These are phyloP conservation scores for Cephus pygmeus DNA, from an alignment of 2,888 invertebrate genomes.

Conservation along the genomic window DNA sequence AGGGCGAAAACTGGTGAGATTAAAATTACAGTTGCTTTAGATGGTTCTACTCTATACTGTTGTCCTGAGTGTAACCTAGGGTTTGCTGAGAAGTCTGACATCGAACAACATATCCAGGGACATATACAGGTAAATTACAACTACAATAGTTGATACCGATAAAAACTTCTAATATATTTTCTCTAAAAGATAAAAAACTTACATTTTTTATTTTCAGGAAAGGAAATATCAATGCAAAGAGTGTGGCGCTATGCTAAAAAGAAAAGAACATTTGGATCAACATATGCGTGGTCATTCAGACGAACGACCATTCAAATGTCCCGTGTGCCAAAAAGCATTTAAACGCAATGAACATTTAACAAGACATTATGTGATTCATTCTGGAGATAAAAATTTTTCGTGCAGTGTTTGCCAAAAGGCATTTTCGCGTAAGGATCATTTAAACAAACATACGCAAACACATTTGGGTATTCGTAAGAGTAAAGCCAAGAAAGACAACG, in stretches of 20 bases:
- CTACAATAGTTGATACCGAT: conserved; percentile 38
- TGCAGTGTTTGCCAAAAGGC: conserved; percentile 68
- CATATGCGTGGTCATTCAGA: conserved; percentile 67
- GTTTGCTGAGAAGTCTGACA: conserved; percentile 63
- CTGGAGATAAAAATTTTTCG: conserved; percentile 67
- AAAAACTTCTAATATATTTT: conserved; percentile 25
- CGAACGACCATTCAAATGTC: conserved; percentile 65
- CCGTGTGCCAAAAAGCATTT: conserved; percentile 65
- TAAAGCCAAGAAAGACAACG: conserved; percentile 53
- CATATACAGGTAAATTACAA: conserved; percentile 55
- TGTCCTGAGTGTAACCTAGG: conserved; percentile 67
- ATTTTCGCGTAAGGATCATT: conserved; percentile 68
- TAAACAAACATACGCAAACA: conserved; percentile 68
- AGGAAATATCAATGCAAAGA: conserved; percentile 68
- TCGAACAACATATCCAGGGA: conserved; percentile 65
- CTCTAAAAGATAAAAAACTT: neutral
- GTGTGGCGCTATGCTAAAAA: conserved; percentile 68
- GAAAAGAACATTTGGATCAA: conserved; percentile 68
- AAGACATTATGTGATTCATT: conserved; percentile 68
- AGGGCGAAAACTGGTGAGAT: conserved; percentile 64
- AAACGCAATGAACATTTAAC: conserved; percentile 70
- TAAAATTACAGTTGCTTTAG: conserved; percentile 58
- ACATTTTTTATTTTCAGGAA: conserved; percentile 45
- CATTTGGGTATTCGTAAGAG: conserved; percentile 60
- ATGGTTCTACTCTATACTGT: conserved; percentile 66